phyloP scores from a whole-genome alignment of 2,888 invertebrate species.

The Ceramica pisi region DNA sequence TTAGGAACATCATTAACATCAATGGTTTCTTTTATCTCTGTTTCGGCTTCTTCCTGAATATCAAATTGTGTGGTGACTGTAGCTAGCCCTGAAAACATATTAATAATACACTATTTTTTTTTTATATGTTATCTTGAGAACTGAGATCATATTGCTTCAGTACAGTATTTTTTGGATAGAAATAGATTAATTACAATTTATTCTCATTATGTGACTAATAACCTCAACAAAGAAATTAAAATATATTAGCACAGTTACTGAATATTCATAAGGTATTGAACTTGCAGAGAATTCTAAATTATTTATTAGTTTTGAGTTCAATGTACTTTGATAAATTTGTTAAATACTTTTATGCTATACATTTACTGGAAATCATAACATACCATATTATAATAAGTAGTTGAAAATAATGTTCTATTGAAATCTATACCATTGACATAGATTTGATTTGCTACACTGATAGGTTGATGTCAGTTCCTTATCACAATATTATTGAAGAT shows the following conservation, averaged over 20 bases:
- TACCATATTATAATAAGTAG: neutral
- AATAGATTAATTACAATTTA: neutral
- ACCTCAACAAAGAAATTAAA: neutral
- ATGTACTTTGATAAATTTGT: conserved; percentile 1
- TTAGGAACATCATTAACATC: conserved; percentile 80
- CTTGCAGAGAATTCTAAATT: conserved; percentile 1
- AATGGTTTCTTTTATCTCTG: conserved; percentile 70
- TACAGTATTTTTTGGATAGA: neutral
- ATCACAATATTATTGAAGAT: neutral
- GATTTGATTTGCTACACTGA: neutral
- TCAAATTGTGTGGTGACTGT: conserved; percentile 78
- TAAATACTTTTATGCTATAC: too few species aligned
- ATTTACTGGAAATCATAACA: neutral
- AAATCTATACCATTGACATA: too few species aligned
- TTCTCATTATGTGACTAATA: neutral
- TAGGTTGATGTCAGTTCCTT: neutral
- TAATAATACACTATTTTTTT: neutral
- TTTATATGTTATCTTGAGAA: neutral
- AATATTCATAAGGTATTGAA: conserved; percentile 36
- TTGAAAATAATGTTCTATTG: neutral
- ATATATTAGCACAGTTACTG: conserved; percentile 10
- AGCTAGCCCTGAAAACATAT: conserved; percentile 70
- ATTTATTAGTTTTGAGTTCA: conserved; percentile 41
- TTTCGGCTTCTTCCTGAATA: conserved; percentile 78
- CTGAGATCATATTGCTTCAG: neutral